A percentile compares a stretch with the other conserved stretches of the same genome.
phyloP scores from a whole-genome alignment of 30 jellyfish, hydroid and myxozoan genomes.

The Clytia hemisphaerica region DNA sequence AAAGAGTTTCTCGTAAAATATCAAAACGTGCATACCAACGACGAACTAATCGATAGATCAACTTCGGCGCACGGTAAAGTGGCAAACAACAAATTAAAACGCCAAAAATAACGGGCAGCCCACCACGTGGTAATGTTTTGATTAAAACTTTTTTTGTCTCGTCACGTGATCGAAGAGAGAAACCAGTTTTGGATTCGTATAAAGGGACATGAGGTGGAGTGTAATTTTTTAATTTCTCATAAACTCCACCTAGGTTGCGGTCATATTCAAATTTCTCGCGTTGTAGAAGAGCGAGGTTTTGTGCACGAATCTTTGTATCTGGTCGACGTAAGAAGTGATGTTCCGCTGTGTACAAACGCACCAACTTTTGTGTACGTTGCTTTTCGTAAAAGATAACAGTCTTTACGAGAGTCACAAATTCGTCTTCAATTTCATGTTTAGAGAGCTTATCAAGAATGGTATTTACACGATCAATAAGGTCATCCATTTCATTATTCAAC shows the following conservation, averaged over 20 bases:
- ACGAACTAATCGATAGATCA: slow-evolving; percentile 21
- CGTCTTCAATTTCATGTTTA: slow-evolving; percentile 61
- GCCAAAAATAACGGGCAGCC: slow-evolving; percentile 21
- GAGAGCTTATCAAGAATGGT: slow-evolving; percentile 14
- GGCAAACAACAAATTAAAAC: slow-evolving; percentile 70
- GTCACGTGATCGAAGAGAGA: slow-evolving; percentile 55
- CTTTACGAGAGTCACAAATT: slow-evolving; percentile 22
- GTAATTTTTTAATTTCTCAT: slow-evolving; percentile 24
- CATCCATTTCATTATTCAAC: slow-evolving; percentile 5
- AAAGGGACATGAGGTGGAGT: slow-evolving; percentile 62
- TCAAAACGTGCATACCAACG: slow-evolving; percentile 58
- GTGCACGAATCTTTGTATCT: slow-evolving; percentile 35
- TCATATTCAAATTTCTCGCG: slow-evolving; percentile 41
- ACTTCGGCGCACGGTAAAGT: slow-evolving; percentile 70
- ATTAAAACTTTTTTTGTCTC: slow-evolving; percentile 74
- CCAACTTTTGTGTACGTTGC: slow-evolving; percentile 41
- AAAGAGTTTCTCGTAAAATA: slow-evolving; percentile 45
- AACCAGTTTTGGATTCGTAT: slow-evolving; percentile 55
- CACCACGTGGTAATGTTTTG: slow-evolving; percentile 83
- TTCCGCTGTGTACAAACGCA: slow-evolving; percentile 47
- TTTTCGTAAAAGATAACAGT: slow-evolving; percentile 57
- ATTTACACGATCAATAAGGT: slow-evolving; percentile 3
- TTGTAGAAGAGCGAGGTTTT: slow-evolving; percentile 29
- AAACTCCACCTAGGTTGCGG: slow-evolving; percentile 30
- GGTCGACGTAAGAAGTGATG: slow-evolving; percentile 57